Evolutionary conservation across 2,113 vertebrate species (phyloP), one percentile per base, ranked within the genome.

Genomic region (Rostratula benghalensis): DNA sequence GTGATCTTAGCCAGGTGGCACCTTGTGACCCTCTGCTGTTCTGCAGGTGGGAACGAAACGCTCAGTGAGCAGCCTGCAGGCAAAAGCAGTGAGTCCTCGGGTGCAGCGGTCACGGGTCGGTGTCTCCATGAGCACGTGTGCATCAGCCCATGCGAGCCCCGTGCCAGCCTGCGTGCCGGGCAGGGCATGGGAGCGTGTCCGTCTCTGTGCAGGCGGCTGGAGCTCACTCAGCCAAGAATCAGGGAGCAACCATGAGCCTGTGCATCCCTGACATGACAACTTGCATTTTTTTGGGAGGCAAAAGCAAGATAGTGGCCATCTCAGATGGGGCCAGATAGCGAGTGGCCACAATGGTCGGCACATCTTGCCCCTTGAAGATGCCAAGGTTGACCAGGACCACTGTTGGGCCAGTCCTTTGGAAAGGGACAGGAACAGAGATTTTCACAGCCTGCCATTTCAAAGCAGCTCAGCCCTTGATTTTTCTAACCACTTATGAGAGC

Each of bases 151-250:
- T 54, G 53, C 28, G 13, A 53, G 27, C 51, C 51, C 51, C 27
- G 51, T 17, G 41, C 2, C 1, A 60, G 77, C 31, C 22, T 5
- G 31, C 1, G 5, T 6, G 82, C 30, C 6, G 2, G 63, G 56
- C 60, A 10, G 73, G 57, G 41, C 7, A 24, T 1, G 0, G 48
- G 31, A 74, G 73, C 0, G 1, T 43, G 77, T 57, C 63, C 0
- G 0, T 28, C 51, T 1, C 0, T 6, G 46, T 16, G 39, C 3
- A 1, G 28, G 1, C 0, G 1, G 17, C 79, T 37, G 19, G 8
- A 28, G 31, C 78, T 83, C 7, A 3, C 39, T 5, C 8, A 25
- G 78, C 24, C 0, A 0, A 6, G 39, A 28, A 0, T 6, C 5
- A 11, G 65, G 43, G 7, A 65, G 64, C 68, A 73, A 78, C 74